phyloP scores from a whole-genome alignment of 1,140 invertebrate species.

The Paraescarpia echinospica region DNA sequence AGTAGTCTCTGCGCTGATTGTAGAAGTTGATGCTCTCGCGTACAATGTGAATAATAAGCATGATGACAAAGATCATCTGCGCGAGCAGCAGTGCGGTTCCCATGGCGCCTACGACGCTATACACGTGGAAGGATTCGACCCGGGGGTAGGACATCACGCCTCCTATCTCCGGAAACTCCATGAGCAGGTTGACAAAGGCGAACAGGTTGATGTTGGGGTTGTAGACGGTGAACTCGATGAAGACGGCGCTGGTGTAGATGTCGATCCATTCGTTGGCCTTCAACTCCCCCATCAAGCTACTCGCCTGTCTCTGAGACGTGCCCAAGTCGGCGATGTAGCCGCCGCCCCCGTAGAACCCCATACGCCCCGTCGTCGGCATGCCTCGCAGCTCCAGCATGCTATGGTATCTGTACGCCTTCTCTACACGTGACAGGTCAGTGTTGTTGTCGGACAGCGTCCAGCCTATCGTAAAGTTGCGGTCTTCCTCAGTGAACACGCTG shows the following conservation, averaged over 20 bases:
- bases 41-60: slow-evolving; percentile 62
- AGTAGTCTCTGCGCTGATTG: slow-evolving; percentile 45
- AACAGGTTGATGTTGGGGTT: slow-evolving; percentile 73
- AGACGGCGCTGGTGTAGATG: slow-evolving; percentile 64
- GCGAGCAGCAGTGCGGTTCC: background rate
- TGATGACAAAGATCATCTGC: slow-evolving; percentile 38
- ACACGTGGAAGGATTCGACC: slow-evolving; percentile 13
- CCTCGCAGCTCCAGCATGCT: slow-evolving; percentile 9
- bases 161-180: slow-evolving; percentile 68
- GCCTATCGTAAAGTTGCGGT: background rate
- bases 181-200: slow-evolving; percentile 59
- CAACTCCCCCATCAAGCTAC: slow-evolving; percentile 39
- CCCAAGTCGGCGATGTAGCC: slow-evolving; percentile 33
- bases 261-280: slow-evolving; percentile 65
- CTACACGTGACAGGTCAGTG: background rate
- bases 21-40: slow-evolving; percentile 49
- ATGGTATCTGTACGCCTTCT: slow-evolving; percentile 34
- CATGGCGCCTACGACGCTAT: background rate
- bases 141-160: slow-evolving; percentile 58
- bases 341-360: slow-evolving; percentile 31
- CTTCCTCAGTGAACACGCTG: background rate
- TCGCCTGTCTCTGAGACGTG: slow-evolving; percentile 18
- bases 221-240: slow-evolving; percentile 69
- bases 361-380: background rate
- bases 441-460: background rate